phyloP scores from a whole-genome alignment of 1,140 invertebrate genomes.

The Microplitis mediator region DNA sequence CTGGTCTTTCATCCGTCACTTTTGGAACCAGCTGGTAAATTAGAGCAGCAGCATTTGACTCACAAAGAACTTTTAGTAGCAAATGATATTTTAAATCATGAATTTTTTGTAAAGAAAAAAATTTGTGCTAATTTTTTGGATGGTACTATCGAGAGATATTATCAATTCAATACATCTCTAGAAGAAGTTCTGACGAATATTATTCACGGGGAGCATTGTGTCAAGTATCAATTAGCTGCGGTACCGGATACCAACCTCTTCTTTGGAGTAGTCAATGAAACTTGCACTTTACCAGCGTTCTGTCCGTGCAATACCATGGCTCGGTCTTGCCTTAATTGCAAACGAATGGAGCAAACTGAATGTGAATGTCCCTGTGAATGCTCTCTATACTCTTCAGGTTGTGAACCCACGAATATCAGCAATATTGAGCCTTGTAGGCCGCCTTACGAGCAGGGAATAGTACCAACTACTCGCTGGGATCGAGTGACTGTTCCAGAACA shows the following conservation, averaged over 20 bases:
- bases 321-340: conserved; percentile 87
- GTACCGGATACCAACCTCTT: conserved; percentile 87
- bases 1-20: conserved; percentile 85
- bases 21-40: conserved; percentile 68
- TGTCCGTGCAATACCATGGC: conserved; percentile 92
- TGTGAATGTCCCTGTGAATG: conserved; percentile 97
- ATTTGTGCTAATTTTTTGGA: conserved; percentile 80
- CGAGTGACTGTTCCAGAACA: background rate
- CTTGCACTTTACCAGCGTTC: conserved; percentile 81
- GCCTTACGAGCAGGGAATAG: conserved; percentile 54
- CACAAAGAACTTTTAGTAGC: conserved; percentile 85
- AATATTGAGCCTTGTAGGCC: conserved; percentile 47
- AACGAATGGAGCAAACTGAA: conserved; percentile 91
- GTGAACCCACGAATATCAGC: conserved; percentile 52
- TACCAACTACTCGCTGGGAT: background rate
- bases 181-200: conserved; percentile 78
- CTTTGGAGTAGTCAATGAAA: conserved; percentile 82
- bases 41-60: conserved; percentile 78
- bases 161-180: conserved; percentile 83
- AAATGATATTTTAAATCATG: conserved; percentile 86
- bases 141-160: conserved; percentile 76
- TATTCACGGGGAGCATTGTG: conserved; percentile 86
- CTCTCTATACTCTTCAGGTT: conserved; percentile 70
- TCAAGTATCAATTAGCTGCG: conserved; percentile 84
- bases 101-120: conserved; percentile 81